phyloP scores from a whole-genome alignment of 2,888 invertebrate genomes.

The Drosophila pegasa region DNA sequence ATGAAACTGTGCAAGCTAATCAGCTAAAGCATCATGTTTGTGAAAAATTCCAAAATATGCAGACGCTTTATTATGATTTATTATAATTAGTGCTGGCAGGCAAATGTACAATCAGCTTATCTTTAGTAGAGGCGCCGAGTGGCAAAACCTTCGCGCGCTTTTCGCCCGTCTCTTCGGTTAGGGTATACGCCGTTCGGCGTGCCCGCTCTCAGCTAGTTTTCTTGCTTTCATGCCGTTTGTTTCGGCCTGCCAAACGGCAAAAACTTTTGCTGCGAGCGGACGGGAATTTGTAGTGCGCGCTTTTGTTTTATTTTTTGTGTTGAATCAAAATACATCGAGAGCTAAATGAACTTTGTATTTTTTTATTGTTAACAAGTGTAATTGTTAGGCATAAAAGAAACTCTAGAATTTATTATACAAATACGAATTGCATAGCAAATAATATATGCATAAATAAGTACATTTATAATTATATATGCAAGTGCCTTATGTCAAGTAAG shows the following conservation, averaged over 20 bases:
- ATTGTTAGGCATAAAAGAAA: background rate
- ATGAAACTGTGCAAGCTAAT: conserved; percentile 16
- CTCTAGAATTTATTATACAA: background rate
- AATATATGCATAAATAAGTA: background rate
- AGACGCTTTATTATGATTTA: background rate
- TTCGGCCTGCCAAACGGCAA: conserved; percentile 33
- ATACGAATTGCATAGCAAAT: background rate
- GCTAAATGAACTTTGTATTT: conserved; percentile 1
- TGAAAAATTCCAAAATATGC: background rate
- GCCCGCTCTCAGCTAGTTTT: conserved; percentile 9
- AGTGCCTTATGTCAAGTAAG: conserved; percentile 35
- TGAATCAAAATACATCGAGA: conserved; percentile 16
- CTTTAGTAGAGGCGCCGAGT: background rate
- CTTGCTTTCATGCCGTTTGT: conserved; percentile 34
- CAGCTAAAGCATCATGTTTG: conserved; percentile 18
- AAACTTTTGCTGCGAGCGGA: conserved; percentile 43
- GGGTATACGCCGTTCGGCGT: conserved; percentile 32
- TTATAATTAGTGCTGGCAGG: background rate
- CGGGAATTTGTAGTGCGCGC: conserved; percentile 14
- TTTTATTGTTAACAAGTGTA: conserved; percentile 6
- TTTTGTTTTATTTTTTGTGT: conserved; percentile 20
- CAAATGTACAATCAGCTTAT: background rate
- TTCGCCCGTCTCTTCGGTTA: background rate
- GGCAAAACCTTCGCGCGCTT: background rate
- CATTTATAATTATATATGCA: background rate